phyloP scores from a whole-genome alignment of 2,888 invertebrate species.

The Clusia tigrina region DNA sequence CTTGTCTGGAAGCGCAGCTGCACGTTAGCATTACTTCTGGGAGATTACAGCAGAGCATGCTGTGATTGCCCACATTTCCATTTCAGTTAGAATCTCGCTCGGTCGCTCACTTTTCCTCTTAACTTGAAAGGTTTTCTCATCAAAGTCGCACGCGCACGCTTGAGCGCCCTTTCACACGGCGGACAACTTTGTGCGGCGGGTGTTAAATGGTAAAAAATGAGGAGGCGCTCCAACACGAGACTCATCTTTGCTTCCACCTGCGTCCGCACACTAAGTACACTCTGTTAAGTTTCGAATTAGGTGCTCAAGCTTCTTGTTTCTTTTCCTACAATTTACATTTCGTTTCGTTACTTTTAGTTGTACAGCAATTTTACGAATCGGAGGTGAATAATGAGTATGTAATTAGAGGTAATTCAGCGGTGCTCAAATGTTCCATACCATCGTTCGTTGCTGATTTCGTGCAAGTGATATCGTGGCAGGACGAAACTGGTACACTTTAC shows the following conservation, averaged over 20 bases:
- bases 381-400: conserved; percentile 79
- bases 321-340: conserved; percentile 14
- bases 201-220: too few relatives aligned
- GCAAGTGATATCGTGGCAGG: conserved; percentile 75
- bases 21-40: conserved; percentile 22
- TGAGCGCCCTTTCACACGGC: conserved; percentile 28
- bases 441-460: conserved; percentile 80
- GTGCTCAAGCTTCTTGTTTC: not conserved
- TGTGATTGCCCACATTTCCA: conserved; percentile 31
- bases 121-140: not conserved
- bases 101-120: conserved; percentile 13
- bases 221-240: too few relatives aligned
- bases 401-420: conserved; percentile 76
- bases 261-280: not conserved
- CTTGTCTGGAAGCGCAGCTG: conserved; percentile 25
- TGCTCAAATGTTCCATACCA: conserved; percentile 78
- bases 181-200: too few relatives aligned
- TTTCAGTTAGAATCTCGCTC: conserved; percentile 44
- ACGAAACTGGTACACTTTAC: conserved; percentile 66
- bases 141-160: conserved; percentile 12
- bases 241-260: not conserved
- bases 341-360: conserved; percentile 65
- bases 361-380: conserved; percentile 76
- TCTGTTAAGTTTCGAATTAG: not conserved
- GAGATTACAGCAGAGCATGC: conserved; percentile 36